Evolutionary conservation across 2,797 vertebrate genomes (phyloP).

Genomic region (Paedocypris micromegethes): DNA sequence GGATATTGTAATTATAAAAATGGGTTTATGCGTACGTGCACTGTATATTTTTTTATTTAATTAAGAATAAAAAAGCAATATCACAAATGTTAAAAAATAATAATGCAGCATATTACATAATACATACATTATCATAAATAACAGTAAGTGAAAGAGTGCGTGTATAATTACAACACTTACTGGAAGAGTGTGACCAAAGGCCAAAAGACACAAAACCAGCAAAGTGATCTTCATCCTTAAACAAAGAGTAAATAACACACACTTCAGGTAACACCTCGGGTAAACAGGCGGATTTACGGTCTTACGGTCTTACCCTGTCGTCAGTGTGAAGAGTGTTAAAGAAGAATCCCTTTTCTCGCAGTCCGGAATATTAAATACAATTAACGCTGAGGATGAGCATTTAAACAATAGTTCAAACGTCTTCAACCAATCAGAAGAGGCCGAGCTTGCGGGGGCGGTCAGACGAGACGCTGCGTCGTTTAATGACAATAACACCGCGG

Average conservation of each 20-base stretch:
- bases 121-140: too few relatives aligned
- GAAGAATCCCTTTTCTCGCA: too few relatives aligned
- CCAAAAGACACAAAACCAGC: conserved; percentile 6
- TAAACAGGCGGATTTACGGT: not conserved
- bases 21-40: too few relatives aligned
- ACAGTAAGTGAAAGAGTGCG: too few relatives aligned
- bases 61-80: too few relatives aligned
- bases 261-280: too few relatives aligned
- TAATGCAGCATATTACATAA: too few relatives aligned
- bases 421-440: conserved; percentile 11
- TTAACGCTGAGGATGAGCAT: not conserved
- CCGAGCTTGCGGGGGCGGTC: conserved; percentile 14
- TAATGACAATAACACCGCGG: conserved; percentile 15
- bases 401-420: not conserved
- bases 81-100: too few relatives aligned
- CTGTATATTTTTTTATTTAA: too few relatives aligned
- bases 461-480: conserved; percentile 31
- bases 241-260: not conserved
- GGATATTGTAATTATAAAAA: too few relatives aligned
- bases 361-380: too few relatives aligned
- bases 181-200: conserved; percentile 5
- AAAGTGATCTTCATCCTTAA: conserved; percentile 5
- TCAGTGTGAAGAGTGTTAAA: not conserved
- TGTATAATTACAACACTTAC: not conserved
- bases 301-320: not conserved